A percentile compares a stretch with the other conserved stretches of the same genome.
phyloP scores from a whole-genome alignment of 2,113 vertebrate genomes.

The Tenebrosternarchus preto region DNA sequence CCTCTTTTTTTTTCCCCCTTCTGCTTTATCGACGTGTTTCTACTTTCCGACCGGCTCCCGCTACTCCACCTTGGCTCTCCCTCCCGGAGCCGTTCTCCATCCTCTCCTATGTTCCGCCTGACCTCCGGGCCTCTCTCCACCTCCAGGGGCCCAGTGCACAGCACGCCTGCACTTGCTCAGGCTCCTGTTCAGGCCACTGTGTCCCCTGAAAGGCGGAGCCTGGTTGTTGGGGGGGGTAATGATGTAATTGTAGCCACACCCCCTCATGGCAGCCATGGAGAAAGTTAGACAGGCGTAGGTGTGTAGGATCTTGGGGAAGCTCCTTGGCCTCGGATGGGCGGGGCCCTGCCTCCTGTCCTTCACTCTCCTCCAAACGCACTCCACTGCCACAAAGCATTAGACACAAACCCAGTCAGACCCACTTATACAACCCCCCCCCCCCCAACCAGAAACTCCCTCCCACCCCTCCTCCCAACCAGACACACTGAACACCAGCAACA shows the following conservation, averaged over 20 bases:
- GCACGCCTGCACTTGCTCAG: conserved; percentile 65
- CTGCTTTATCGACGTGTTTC: conserved; percentile 75
- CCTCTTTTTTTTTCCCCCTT: conserved; percentile 50
- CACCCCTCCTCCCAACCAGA: conserved; percentile 62
- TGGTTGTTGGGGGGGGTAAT: conserved; percentile 23
- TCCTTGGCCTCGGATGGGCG: not conserved
- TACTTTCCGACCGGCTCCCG: conserved; percentile 72
- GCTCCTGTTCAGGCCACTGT: conserved; percentile 51
- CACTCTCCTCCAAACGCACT: conserved; percentile 65
- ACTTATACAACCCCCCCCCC: conserved; percentile 59
- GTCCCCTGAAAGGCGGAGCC: conserved; percentile 38
- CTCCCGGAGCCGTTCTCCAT: conserved; percentile 68
- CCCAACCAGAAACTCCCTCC: conserved; percentile 62
- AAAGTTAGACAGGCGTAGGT: conserved; percentile 12
- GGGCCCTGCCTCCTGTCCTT: conserved; percentile 49
- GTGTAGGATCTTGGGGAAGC: conserved; percentile 1
- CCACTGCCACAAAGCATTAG: conserved; percentile 69
- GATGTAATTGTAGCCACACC: conserved; percentile 14
- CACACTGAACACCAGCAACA: conserved; percentile 45
- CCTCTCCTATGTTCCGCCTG: conserved; percentile 33
- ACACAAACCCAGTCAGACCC: conserved; percentile 59
- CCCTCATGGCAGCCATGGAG: conserved; percentile 21
- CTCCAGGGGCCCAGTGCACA: conserved; percentile 55
- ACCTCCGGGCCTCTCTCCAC: conserved; percentile 15
- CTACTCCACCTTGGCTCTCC: conserved; percentile 72